These are phyloP conservation scores for Lynx canadensis DNA, from an alignment of 2,113 vertebrate species.

Conservation along the genomic window DNA sequence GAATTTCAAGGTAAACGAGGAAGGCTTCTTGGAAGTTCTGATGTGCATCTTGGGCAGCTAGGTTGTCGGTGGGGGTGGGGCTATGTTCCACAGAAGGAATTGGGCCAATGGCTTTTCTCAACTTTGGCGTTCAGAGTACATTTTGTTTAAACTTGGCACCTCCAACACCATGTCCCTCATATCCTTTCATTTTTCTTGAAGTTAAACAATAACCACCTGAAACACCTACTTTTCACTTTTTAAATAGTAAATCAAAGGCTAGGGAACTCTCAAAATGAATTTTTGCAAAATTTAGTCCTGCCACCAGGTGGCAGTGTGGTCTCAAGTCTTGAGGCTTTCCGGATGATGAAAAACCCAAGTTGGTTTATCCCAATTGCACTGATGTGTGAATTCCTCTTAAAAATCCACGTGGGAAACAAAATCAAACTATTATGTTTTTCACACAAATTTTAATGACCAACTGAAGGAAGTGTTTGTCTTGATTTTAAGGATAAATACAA, in stretches of 20 bases:
- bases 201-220: background rate
- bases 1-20: background rate
- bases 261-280: background rate
- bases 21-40: background rate
- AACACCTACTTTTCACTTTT: background rate
- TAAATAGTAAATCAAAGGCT: background rate
- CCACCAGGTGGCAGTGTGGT: slow-evolving; percentile 64
- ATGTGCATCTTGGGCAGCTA: too few relatives aligned
- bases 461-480: background rate
- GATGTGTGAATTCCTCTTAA: background rate
- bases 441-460: background rate
- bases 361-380: background rate
- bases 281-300: background rate
- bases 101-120: background rate
- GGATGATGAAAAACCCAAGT: background rate
- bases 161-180: background rate
- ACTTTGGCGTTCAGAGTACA: background rate
- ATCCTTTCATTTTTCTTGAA: background rate
- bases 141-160: background rate
- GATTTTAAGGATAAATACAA: background rate
- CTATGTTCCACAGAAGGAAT: background rate
- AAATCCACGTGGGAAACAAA: background rate
- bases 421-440: background rate
- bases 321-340: background rate
- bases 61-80: background rate